Conservation (phyloP, 2,797 vertebrate genomes). For the Leptoclinus maculatus region DNA sequence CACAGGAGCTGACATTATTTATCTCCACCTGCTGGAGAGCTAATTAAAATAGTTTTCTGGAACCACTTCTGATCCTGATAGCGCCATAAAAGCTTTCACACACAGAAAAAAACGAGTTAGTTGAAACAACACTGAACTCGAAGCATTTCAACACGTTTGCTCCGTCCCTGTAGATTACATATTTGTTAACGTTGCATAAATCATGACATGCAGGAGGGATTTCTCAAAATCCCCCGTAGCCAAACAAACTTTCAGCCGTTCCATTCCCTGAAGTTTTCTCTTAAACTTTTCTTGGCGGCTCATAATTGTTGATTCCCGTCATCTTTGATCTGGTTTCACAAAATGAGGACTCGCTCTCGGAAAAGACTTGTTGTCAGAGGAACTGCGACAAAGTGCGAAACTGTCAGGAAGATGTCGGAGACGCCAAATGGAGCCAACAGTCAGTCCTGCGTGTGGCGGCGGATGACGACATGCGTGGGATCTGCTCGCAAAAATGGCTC, state of each 20-base stretch:
- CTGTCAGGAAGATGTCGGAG: not conserved
- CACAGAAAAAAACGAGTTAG: conserved; percentile 11
- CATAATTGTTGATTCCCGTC: not conserved
- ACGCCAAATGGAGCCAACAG: not conserved
- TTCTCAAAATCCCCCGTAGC: not conserved
- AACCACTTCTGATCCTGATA: conserved; percentile 54
- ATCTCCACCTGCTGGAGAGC: conserved; percentile 71
- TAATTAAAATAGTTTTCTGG: conserved; percentile 79
- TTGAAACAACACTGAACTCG: conserved; percentile 25
- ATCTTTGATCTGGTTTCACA: conserved; percentile 1
- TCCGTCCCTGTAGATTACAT: not conserved
- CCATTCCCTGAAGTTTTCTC: not conserved
- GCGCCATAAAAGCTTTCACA: conserved; percentile 42
- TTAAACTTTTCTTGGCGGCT: not conserved
- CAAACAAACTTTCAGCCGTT: not conserved
- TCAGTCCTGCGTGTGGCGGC: not conserved
- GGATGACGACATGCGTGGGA: not conserved
- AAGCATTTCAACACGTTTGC: conserved; percentile 16
- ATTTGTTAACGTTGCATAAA: conserved; percentile 9
- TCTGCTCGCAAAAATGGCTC: conserved; percentile 12
- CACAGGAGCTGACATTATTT: conserved; percentile 51
- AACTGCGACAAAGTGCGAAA: not conserved
- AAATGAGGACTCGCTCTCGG: not conserved
- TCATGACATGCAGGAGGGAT: conserved; percentile 7
- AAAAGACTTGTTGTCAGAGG: not conserved